These are phyloP conservation scores for Virgularia gustaviana DNA, from an alignment of 92 coral and sea anemone species.

Conservation along the genomic window DNA sequence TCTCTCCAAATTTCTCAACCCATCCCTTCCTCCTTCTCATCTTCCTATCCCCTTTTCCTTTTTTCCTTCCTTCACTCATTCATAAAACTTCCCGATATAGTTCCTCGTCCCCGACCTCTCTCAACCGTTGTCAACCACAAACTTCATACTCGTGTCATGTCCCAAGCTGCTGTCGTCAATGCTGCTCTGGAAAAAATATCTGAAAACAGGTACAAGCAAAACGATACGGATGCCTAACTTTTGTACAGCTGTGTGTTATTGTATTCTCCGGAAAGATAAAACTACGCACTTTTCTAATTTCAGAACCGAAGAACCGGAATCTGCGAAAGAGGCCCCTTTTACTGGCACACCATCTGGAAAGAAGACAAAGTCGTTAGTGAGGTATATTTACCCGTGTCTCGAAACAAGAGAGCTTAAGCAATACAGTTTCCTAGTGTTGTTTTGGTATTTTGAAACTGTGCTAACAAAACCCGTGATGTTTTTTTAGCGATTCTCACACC, in stretches of 20 bases:
- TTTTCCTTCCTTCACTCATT: neutral
- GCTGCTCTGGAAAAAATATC: slow-evolving; percentile 83
- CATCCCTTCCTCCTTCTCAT: neutral
- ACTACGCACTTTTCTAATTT: slow-evolving; percentile 2
- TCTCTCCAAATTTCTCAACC: neutral
- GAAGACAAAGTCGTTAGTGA: slow-evolving; percentile 61
- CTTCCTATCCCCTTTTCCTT: too few relatives aligned
- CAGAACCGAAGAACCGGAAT: slow-evolving; percentile 42
- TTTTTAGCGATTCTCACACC: slow-evolving; percentile 18
- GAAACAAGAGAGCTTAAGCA: neutral
- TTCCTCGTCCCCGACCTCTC: slow-evolving; percentile 86
- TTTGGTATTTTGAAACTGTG: too few relatives aligned
- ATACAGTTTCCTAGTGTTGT: neutral
- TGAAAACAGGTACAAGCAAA: slow-evolving; percentile 68
- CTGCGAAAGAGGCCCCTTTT: slow-evolving; percentile 63
- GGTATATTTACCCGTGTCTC: slow-evolving; percentile 47
- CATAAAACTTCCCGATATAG: slow-evolving; percentile 27
- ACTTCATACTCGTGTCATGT: slow-evolving; percentile 65
- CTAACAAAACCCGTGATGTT: too few relatives aligned
- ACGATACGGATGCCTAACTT: neutral
- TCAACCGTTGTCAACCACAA: slow-evolving; percentile 83
- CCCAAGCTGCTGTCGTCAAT: slow-evolving; percentile 75
- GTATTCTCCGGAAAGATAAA: neutral
- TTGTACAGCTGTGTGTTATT: neutral
- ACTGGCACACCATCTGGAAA: slow-evolving; percentile 87